Base-by-base conservation (phyloP, 2,113 vertebrate genomes). In the Campylorhamphus procurvoides region DNA sequence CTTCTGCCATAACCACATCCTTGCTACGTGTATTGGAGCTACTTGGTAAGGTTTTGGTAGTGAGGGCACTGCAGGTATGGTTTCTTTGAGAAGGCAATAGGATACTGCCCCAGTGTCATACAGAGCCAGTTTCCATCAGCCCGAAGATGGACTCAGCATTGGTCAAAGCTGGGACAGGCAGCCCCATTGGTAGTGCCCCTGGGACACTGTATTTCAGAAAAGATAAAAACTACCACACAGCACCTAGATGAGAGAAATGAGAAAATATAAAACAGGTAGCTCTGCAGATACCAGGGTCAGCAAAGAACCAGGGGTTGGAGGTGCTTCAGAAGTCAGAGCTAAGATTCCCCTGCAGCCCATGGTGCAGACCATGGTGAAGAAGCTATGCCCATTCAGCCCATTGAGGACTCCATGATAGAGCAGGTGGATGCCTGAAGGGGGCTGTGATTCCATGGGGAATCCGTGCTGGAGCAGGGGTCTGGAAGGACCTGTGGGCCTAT, bases 61-160 rank as follows among this genome's bases (percentile, higher is more conserved):
- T 0, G 1, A 4, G 1, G 2, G 3, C 5, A 7, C 7, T 50
- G 4, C 5, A 50, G n/a, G 6, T 2, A 3, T 52, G 10, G 10
- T 27, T 83, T 66, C 25, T 71, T 6, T 18, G 17, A 24, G 50
- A 74, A 74, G 22, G 18, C 12, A 53, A 3, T 28, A 18, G 23
- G 52, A 74, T 49, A 4, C 7, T 33, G 2, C 3, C 9, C 28
- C 14, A 4, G 0, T 39, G 17, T 67, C 2, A 8, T 55, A 53
- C 9, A 73, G 24, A 73, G 44, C 0, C 33, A 7, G 16, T 37
- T 49, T 35, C 66, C 35, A 22, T 1, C 1, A 9, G 18, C 29
- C 20, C 4, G 17, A 66, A 12, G 39, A 42, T 1, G 1, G 17
- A 52, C 5, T 11, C 0, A 0, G 40, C 13, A 14, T 16, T 37